A percentile compares a stretch with the other conserved stretches of the same genome.
These are phyloP conservation scores for Tetramorium simillimum DNA, from an alignment of 1,140 invertebrate species.

Conservation along the genomic window DNA sequence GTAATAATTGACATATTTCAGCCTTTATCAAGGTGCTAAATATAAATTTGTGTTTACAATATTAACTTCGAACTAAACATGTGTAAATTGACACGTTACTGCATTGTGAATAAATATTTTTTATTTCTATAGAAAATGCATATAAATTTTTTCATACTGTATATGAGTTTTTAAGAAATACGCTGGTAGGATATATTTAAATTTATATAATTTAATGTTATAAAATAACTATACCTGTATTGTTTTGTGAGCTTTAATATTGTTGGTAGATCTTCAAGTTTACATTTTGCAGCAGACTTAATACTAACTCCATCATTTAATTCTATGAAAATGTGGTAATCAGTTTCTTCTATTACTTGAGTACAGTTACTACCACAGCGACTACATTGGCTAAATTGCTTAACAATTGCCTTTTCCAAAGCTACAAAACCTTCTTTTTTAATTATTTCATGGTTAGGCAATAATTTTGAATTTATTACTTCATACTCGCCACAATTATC, in stretches of 20 bases:
- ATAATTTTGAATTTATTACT: too few species aligned
- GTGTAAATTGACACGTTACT: too few species aligned
- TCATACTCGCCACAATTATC: too few species aligned
- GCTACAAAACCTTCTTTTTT: background rate
- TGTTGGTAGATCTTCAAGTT: background rate
- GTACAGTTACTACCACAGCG: background rate
- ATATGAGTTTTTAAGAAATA: background rate
- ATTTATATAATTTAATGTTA: background rate
- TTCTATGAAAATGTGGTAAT: slow-evolving; percentile 19
- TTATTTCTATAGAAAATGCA: too few species aligned
- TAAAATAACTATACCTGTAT: background rate
- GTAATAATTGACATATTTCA: too few species aligned
- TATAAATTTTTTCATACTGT: background rate
- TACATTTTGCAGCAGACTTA: background rate
- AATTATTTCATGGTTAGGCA: background rate
- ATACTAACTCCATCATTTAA: background rate
- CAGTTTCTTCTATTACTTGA: background rate
- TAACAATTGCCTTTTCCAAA: background rate
- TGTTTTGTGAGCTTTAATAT: background rate
- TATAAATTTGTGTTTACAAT: too few species aligned
- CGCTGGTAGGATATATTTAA: too few species aligned
- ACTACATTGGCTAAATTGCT: background rate
- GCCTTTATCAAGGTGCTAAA: too few species aligned
- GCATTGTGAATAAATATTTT: too few species aligned
- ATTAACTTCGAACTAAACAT: too few species aligned